A percentile compares a stretch with the other conserved stretches of the same genome.
Evolutionary conservation across 2,888 invertebrate genomes (phyloP).

Genomic region (Thecocarcelia acutangulata): DNA sequence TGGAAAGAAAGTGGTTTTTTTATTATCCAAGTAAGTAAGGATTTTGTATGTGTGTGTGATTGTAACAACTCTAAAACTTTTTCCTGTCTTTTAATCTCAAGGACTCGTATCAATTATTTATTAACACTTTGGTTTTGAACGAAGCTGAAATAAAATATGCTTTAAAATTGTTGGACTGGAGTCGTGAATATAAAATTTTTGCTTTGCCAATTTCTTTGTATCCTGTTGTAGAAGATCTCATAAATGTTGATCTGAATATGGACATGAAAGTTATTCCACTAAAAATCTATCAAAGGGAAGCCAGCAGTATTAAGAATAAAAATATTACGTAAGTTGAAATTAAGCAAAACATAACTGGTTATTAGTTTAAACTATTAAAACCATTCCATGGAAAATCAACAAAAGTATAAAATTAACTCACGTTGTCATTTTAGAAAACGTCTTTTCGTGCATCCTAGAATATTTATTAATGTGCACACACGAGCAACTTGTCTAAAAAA

Average conservation of each 20-base stretch:
- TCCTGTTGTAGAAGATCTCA: conserved; percentile 71
- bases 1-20: conserved; percentile 75
- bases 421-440: too few relatives aligned
- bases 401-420: too few relatives aligned
- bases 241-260: conserved; percentile 68
- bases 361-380: too few relatives aligned
- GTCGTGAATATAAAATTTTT: conserved; percentile 74
- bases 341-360: not conserved
- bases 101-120: conserved; percentile 75
- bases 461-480: too few relatives aligned
- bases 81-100: conserved; percentile 45
- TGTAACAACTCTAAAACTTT: not conserved
- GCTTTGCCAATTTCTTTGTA: conserved; percentile 73
- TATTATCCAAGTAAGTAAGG: conserved; percentile 69
- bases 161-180: conserved; percentile 74
- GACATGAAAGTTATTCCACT: conserved; percentile 68
- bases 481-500: too few relatives aligned
- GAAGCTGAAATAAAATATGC: conserved; percentile 69
- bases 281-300: conserved; percentile 68
- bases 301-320: conserved; percentile 51
- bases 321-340: conserved; percentile 69
- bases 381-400: too few relatives aligned
- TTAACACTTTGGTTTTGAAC: conserved; percentile 69
- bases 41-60: not conserved
- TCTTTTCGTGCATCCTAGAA: too few relatives aligned